Evolutionary conservation across 2,888 invertebrate species (phyloP), one percentile per base, ranked within the genome.

Genomic region (Parelbella ahira): DNA sequence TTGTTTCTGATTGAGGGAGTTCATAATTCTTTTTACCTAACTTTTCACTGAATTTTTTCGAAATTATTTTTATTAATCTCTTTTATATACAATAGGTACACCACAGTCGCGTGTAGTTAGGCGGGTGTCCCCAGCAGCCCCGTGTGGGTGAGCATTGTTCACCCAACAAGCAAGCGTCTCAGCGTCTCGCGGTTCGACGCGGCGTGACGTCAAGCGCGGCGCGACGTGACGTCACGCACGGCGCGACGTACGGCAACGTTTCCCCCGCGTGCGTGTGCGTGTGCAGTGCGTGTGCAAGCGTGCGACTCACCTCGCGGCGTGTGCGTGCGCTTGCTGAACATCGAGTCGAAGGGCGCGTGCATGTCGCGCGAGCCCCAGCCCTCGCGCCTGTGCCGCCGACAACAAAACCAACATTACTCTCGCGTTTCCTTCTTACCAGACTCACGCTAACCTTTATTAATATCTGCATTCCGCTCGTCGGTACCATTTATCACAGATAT

Each of bases 331-430:
- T 87, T 89, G 67, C 88, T 90, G 88, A 93, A 93, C 81, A 92
- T 92, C 44, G 91, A 91, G 63, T 93, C 93, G 79, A 93, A 91
- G 65, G 93, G 93, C 32, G 91, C 89, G 62, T 91, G 90, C 67
- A 93, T 72, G 68, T 93, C 93, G 58, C 93, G 90, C 50, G 93
- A 91, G 23, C 89, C 83, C 80, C 86, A 86, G 13, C 88, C 88
- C 49, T 86, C 88, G 58, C 88, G 86, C 57, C 88, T 86, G 72
- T 23, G 5, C 6, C 19, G 15, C 44, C n/a, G n/a, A n/a, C n/a
- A n/a, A n/a, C n/a, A n/a, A n/a, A n/a, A n/a, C n/a, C n/a, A n/a
- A n/a, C n/a, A n/a, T n/a, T n/a, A n/a, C n/a, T n/a, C n/a, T n/a
- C n/a, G n/a, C n/a, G n/a, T n/a, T n/a, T n/a, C n/a, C n/a, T n/a